These are phyloP conservation scores for Trachymyrmex cornetzi DNA, from an alignment of 1,140 invertebrate species.

Conservation along the genomic window DNA sequence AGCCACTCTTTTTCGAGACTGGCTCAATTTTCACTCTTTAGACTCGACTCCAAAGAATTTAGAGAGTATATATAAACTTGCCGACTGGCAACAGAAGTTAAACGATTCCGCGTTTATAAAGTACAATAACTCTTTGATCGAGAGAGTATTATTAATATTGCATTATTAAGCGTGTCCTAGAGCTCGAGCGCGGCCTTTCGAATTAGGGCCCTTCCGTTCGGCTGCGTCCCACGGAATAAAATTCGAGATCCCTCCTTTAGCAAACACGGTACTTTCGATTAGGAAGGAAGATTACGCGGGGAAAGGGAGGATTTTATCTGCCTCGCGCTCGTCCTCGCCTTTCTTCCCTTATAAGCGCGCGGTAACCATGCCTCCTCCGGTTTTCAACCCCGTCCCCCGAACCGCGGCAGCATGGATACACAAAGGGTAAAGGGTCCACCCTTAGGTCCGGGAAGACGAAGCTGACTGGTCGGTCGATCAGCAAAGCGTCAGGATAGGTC, in stretches of 20 bases:
- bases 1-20: no score
- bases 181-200: not conserved
- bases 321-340: constrained; percentile 34
- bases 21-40: no score
- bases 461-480: constrained; percentile 69
- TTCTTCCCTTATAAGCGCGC: constrained; percentile 33
- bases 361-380: constrained; percentile 50
- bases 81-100: not conserved
- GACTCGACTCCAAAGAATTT: no score
- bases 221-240: constrained; percentile 11
- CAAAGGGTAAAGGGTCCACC: constrained; percentile 66
- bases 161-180: constrained; percentile 3
- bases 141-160: not conserved
- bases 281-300: constrained; percentile 42
- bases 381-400: constrained; percentile 23
- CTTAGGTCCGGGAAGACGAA: constrained; percentile 69
- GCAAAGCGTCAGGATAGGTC: constrained; percentile 64
- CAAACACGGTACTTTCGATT: constrained; percentile 54
- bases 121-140: not conserved
- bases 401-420: constrained; percentile 1
- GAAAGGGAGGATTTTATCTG: constrained; percentile 30
- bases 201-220: not conserved
- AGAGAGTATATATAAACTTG: not conserved
- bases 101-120: not conserved
- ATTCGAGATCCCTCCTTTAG: constrained; percentile 11